Base-by-base conservation (phyloP, 2,113 vertebrate genomes). In the Acrocephalus arundinaceus region DNA sequence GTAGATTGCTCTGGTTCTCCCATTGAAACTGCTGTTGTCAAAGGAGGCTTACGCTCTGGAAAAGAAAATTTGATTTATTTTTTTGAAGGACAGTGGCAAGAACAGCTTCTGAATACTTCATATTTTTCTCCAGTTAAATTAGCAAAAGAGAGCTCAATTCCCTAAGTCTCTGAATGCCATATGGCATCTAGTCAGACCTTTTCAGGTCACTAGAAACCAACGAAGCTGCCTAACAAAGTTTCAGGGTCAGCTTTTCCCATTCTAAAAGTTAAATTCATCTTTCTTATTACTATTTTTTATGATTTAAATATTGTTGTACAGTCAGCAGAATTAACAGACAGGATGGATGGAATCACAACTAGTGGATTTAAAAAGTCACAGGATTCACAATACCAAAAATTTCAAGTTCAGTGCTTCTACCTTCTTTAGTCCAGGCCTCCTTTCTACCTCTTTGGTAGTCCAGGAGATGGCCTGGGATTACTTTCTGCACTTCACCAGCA, bases 11-110 rank as follows among this genome's bases (percentile, higher is more conserved):
- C 99, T 9, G 95, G 97, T 91, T 98, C 98, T 15, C 97, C 96
- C 62, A 98, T 96, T 9, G 98, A 97, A 31, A 99, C 98, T 0
- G 98, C 96, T 3, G 98, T 97, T 31, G 97, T 97, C 43, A 98
- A 95, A 11, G 98, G 98, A 51, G 98, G 98, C 94, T 99, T 99
- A 58, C 99, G 98, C 59, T 99, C 99, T 99, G 81, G 7, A 88
- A 97, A 12, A 85, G 74, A 95, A 91, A 41, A 27, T n/a, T 2
- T 12, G 5, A 30, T 57, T 73, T 9, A 23, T 23, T 87, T 25
- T 76, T 90, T 48, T 39, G 25, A 73, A 91, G 45, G 30, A 31
- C 0, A 75, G 25, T 6, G 17, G 28, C 78, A 82, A 13, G 19
- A 84, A 51, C 46, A 59, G 39, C 55, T 85, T 61, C 71, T 48